phyloP scores from a whole-genome alignment of 2,113 vertebrate species.

The Pluvianellus socialis region DNA sequence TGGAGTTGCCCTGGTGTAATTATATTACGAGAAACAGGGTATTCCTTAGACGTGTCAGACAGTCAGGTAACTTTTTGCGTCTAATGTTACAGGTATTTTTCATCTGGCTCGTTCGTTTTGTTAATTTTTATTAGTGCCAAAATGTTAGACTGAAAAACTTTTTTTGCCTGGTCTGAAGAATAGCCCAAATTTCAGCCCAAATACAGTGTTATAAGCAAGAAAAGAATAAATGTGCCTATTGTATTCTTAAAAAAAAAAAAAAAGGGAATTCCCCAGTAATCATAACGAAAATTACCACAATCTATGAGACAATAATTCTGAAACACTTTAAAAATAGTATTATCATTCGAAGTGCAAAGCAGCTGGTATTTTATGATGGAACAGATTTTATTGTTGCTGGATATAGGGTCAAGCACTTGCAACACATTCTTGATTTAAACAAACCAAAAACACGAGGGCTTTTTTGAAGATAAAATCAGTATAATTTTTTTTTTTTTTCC shows the following conservation, averaged over 20 bases:
- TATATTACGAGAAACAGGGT: not conserved
- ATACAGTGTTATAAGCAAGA: not conserved
- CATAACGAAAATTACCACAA: not conserved
- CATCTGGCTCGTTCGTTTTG: not conserved
- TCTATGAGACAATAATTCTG: conserved; percentile 22
- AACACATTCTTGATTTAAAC: conserved; percentile 30
- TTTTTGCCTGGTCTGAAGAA: not conserved
- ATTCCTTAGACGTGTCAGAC: not conserved
- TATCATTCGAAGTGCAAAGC: conserved; percentile 6
- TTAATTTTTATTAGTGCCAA: not conserved
- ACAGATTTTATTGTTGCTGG: conserved; percentile 54
- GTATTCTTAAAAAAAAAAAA: not conserved
- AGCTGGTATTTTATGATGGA: conserved; percentile 42
- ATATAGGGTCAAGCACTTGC: conserved; percentile 33
- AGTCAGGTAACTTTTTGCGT: not conserved
- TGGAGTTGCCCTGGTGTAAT: not conserved
- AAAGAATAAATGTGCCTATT: not conserved
- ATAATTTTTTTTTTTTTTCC: not conserved
- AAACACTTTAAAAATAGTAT: conserved; percentile 26
- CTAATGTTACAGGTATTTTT: not conserved
- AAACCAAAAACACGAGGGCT: conserved; percentile 8
- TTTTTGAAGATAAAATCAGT: conserved; percentile 47
- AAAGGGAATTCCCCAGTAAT: not conserved
- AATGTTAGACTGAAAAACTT: not conserved
- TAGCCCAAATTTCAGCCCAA: not conserved